Conservation (phyloP, 1,140 invertebrate genomes). For the Propsilocerus akamusi region DNA sequence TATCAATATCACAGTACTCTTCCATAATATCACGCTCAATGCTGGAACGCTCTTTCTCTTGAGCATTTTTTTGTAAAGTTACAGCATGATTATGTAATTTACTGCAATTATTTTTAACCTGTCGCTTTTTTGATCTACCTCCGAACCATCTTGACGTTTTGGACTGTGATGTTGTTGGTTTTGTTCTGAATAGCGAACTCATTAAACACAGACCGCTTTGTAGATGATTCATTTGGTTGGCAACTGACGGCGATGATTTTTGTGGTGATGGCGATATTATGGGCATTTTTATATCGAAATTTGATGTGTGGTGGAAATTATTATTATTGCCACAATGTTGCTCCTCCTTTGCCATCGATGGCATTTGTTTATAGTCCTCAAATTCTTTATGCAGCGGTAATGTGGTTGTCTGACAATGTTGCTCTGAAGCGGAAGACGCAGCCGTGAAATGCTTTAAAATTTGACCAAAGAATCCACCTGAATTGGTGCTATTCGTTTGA, state of each 20-base stretch:
- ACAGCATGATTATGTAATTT: background rate
- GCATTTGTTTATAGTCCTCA: background rate
- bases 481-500: background rate
- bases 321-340: background rate
- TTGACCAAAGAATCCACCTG: background rate
- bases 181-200: background rate
- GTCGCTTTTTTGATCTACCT: too few relatives aligned
- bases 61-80: background rate
- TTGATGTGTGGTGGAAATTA: background rate
- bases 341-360: background rate
- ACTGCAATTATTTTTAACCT: too few relatives aligned
- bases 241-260: background rate
- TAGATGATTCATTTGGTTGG: background rate
- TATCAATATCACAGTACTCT: slow-evolving; percentile 1
- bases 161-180: background rate
- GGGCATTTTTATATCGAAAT: too few relatives aligned
- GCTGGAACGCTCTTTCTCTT: background rate
- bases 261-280: background rate
- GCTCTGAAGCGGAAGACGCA: background rate
- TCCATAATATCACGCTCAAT: background rate
- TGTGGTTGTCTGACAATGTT: background rate
- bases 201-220: background rate
- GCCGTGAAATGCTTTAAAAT: background rate
- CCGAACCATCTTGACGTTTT: too few relatives aligned
- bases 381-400: background rate